Conservation (phyloP, 2,888 invertebrate genomes). For the Oligia fasciuncula region DNA sequence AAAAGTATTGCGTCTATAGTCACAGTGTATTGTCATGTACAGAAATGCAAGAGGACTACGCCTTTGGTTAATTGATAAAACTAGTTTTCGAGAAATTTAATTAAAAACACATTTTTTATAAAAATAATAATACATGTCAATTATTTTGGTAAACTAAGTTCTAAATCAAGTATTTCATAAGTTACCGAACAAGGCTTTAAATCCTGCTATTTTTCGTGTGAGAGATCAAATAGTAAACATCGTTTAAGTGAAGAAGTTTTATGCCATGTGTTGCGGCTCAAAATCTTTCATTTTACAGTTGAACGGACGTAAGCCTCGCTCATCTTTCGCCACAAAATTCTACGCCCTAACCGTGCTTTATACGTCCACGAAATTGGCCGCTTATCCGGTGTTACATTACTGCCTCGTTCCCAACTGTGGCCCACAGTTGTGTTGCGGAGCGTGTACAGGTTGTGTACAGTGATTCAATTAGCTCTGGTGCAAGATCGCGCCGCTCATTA, state of each 20-base stretch:
- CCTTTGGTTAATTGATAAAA: background rate
- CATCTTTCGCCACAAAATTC: background rate
- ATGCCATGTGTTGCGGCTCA: background rate
- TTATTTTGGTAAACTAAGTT: background rate
- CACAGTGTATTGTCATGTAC: background rate
- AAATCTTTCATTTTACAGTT: background rate
- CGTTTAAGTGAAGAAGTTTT: background rate
- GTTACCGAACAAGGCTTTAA: background rate
- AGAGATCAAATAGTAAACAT: background rate
- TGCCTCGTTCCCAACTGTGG: background rate
- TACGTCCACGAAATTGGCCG: background rate
- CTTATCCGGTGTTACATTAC: background rate
- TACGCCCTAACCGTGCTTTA: background rate
- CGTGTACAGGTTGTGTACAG: constrained; percentile 4
- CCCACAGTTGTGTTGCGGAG: background rate
- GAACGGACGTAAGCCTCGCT: no score
- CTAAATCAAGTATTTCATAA: background rate
- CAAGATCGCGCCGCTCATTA: constrained; percentile 36
- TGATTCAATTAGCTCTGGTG: background rate
- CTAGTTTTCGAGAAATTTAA: background rate
- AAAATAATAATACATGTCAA: background rate
- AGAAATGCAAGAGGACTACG: background rate
- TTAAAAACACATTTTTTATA: background rate
- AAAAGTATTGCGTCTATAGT: background rate
- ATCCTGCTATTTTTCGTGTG: no score